Percentiles rank a stretch among this genome's conserved stretches.
phyloP scores from a whole-genome alignment of 1,140 invertebrate genomes.

The Doryteuthis pealeii region DNA sequence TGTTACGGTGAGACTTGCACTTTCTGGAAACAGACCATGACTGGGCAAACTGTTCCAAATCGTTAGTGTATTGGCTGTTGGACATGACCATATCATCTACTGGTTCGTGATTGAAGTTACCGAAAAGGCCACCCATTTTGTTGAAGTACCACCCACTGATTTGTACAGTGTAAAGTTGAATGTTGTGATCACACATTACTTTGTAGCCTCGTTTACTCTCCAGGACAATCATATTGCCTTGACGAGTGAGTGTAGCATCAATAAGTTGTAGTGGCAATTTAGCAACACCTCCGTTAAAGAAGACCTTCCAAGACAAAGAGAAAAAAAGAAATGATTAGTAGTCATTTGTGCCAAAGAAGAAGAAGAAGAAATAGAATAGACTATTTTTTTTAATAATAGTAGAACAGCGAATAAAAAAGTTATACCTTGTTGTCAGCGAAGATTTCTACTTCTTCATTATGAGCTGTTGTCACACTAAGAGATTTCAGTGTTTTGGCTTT shows the following conservation, averaged over 20 bases:
- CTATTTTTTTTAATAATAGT: background rate
- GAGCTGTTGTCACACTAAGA: conserved; percentile 53
- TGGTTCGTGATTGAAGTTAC: conserved; percentile 81
- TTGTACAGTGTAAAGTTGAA: conserved; percentile 50
- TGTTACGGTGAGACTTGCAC: conserved; percentile 31
- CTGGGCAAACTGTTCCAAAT: conserved; percentile 51
- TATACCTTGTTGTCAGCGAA: conserved; percentile 32
- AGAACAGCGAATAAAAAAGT: background rate
- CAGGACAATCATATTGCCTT: conserved; percentile 57
- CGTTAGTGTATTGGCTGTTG: conserved; percentile 39
- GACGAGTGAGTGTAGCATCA: conserved; percentile 48
- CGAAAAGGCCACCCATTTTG: conserved; percentile 78
- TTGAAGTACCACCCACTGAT: conserved; percentile 68
- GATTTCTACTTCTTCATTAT: conserved; percentile 50
- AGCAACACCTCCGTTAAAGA: conserved; percentile 54
- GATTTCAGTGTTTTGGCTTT: conserved; percentile 53
- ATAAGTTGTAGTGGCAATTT: conserved; percentile 69
- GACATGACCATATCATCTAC: conserved; percentile 77
- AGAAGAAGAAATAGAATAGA: background rate
- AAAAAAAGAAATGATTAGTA: background rate
- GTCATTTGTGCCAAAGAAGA: background rate
- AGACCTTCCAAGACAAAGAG: conserved; percentile 57
- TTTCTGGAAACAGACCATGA: conserved; percentile 39
- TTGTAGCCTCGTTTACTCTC: conserved; percentile 25
- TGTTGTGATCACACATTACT: conserved; percentile 36